Conservation (phyloP, 1,140 invertebrate species). For the Musca domestica region DNA sequence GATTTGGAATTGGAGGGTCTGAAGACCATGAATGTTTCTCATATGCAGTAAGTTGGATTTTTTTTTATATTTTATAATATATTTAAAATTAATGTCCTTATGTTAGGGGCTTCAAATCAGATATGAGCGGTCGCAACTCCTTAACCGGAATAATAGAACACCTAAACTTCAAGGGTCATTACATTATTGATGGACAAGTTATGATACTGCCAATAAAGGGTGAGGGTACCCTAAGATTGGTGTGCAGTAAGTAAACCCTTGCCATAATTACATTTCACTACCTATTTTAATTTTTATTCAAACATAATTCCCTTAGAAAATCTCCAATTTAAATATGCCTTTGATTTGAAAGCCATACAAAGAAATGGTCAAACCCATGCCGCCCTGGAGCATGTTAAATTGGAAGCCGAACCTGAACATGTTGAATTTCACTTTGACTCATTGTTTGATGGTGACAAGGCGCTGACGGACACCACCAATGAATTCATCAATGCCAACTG, state of each 20-base stretch:
- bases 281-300: background rate
- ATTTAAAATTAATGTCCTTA: background rate
- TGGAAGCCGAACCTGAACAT: constrained; percentile 27
- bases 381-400: constrained; percentile 29
- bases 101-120: constrained; percentile 34
- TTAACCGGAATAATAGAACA: constrained; percentile 31
- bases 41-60: constrained; percentile 31
- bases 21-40: constrained; percentile 28
- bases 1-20: constrained; percentile 52
- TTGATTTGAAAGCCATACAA: constrained; percentile 11
- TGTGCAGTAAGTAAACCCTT: constrained; percentile 30
- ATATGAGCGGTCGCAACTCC: constrained; percentile 28
- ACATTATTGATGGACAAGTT: constrained; percentile 57
- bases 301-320: constrained; percentile 23
- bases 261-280: too few relatives aligned
- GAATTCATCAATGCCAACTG: constrained; percentile 64
- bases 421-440: constrained; percentile 53
- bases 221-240: constrained; percentile 48
- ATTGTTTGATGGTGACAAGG: constrained; percentile 66
- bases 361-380: background rate
- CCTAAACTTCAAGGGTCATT: constrained; percentile 54
- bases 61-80: background rate
- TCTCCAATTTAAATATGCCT: background rate
- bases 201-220: constrained; percentile 61
- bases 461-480: constrained; percentile 63